Conservation (phyloP, 2,797 vertebrate species). For the Hemitrygon akajei region DNA sequence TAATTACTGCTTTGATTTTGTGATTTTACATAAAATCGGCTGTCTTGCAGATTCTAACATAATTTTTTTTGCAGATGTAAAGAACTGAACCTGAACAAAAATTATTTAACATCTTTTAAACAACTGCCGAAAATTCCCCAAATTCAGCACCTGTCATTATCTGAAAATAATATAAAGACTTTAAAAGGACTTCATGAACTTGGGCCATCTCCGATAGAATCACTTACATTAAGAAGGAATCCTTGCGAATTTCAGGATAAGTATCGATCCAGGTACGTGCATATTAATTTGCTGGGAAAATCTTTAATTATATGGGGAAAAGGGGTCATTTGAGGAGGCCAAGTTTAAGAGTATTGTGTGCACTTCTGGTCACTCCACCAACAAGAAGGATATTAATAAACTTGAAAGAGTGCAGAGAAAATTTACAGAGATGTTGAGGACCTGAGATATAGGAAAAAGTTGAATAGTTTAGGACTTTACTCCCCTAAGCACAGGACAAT, state of each 20-base stretch:
- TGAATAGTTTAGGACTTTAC: too few species aligned
- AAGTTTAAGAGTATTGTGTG: too few species aligned
- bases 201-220: constrained; percentile 63
- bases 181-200: constrained; percentile 69
- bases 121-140: constrained; percentile 86
- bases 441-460: too few species aligned
- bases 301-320: not conserved
- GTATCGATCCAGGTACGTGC: constrained; percentile 75
- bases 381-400: too few species aligned
- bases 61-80: constrained; percentile 66
- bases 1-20: not conserved
- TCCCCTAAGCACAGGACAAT: too few species aligned
- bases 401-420: too few species aligned
- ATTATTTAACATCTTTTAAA: constrained; percentile 77
- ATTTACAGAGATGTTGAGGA: too few species aligned
- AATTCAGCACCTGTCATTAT: constrained; percentile 79
- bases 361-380: too few species aligned
- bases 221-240: constrained; percentile 74
- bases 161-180: constrained; percentile 77
- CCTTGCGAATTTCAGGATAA: constrained; percentile 81
- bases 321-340: not conserved
- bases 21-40: not conserved
- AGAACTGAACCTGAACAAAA: constrained; percentile 81
- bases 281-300: not conserved
- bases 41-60: not conserved